Conservation (phyloP, 2,113 vertebrate species). For the Poeciliopsis turrubarensis region DNA sequence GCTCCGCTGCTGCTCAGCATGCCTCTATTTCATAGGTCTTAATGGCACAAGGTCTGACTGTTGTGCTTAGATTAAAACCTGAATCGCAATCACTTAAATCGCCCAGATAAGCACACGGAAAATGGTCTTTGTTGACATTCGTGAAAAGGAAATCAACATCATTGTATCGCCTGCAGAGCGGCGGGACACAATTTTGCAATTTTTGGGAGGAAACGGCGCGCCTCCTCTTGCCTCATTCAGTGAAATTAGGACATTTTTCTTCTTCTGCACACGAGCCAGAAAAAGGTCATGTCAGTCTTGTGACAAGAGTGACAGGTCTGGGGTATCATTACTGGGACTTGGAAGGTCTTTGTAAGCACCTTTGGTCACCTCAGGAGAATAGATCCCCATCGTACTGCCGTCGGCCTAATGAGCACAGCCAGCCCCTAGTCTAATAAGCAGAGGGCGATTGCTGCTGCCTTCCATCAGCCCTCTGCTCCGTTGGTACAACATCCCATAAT, state of each 20-base stretch:
- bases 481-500: constrained; percentile 57
- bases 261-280: constrained; percentile 28
- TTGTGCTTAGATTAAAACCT: constrained; percentile 61
- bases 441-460: constrained; percentile 52
- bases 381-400: constrained; percentile 50
- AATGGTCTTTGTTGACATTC: constrained; percentile 11
- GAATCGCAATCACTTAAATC: constrained; percentile 42
- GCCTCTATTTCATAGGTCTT: constrained; percentile 59
- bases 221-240: constrained; percentile 41
- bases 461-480: constrained; percentile 59
- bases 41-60: constrained; percentile 63
- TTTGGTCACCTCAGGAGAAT: constrained; percentile 73
- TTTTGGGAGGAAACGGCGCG: constrained; percentile 8
- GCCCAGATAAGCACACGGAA: constrained; percentile 23
- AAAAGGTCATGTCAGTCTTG: constrained; percentile 68
- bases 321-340: constrained; percentile 72
- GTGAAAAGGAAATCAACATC: constrained; percentile 21
- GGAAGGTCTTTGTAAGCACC: constrained; percentile 69
- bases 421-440: constrained; percentile 65
- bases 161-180: constrained; percentile 2
- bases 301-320: constrained; percentile 66
- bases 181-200: constrained; percentile 20
- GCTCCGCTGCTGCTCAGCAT: constrained; percentile 48
- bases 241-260: constrained; percentile 23
- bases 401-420: constrained; percentile 69